Base-by-base conservation (phyloP, 2,797 vertebrate species). In the Sternotherus odoratus region DNA sequence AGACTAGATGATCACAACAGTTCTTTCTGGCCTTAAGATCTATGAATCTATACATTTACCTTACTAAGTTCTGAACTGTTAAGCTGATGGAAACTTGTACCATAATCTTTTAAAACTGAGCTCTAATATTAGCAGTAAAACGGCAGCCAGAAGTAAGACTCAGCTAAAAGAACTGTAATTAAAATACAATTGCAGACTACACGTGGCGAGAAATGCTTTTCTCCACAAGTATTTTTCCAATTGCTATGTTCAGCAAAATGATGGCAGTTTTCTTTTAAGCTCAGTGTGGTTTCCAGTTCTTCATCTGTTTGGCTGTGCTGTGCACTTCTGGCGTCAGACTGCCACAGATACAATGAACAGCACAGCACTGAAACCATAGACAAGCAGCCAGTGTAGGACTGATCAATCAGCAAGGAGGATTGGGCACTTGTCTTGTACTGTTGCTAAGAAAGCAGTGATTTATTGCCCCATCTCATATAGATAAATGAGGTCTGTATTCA, bases 331-430 rank as follows among this genome's bases (percentile, higher is more conserved):
- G 15, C 86, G 28, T 79, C 63, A 83, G 51, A 48, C 16, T 82
- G 9, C 75, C 17, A 51, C 15, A 23, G 50, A 10, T 48, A 26
- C 43, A 83, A 84, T 87, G 81, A 85, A 21, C 39, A 85, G 0
- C 28, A 69, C 21, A 39, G 36, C 36, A 69, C 69, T 30, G 53
- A 90, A 63, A 75, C 48, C 49, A 10, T 1, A 0, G 46, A 8
- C 80, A 92, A 63, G 91, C 90, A 82, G 80, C 19, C 77, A 50
- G 60, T 93, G 85, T 91, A 79, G 89, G n/a, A 33, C 43, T 49
- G 26, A 91, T 83, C 15, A 8, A 77, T 66, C 19, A 90, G 36
- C 66, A 91, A 92, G 66, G 33, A 94, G 60, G 48, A 49, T n/a
- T 87, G 77, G 82, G 39, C 43, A 91, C 80, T 77, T 49, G 46